A percentile compares a stretch with the other conserved stretches of the same genome.
These are phyloP conservation scores for Gobio gobio DNA, from an alignment of 2,113 vertebrate genomes.

Conservation along the genomic window DNA sequence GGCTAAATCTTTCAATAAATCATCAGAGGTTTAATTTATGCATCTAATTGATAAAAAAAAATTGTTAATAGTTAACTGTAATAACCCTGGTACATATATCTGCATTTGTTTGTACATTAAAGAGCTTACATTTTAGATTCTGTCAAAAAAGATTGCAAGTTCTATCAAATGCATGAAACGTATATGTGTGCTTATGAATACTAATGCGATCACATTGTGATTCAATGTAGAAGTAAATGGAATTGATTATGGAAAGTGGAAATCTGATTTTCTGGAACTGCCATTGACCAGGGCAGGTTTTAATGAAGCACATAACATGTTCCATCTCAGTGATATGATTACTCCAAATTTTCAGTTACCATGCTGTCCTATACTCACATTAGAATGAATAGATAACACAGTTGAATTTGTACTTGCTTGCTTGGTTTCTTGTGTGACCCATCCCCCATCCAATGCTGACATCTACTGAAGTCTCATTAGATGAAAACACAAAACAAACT, in stretches of 20 bases:
- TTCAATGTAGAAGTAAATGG: not conserved
- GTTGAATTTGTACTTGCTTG: not conserved
- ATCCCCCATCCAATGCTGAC: not conserved
- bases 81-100: too few relatives aligned
- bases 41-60: too few relatives aligned
- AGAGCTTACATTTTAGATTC: too few relatives aligned
- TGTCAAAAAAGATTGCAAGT: too few relatives aligned
- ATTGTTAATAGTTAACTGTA: too few relatives aligned
- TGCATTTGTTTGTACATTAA: too few relatives aligned
- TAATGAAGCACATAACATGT: not conserved
- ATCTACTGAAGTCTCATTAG: not conserved
- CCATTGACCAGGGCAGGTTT: not conserved
- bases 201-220: not conserved
- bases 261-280: not conserved
- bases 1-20: too few relatives aligned
- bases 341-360: not conserved
- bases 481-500: not conserved
- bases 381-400: not conserved
- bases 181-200: not conserved
- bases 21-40: too few relatives aligned
- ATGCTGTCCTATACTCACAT: not conserved
- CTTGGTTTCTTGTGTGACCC: not conserved
- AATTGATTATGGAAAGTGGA: conserved; percentile 3
- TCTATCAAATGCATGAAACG: not conserved
- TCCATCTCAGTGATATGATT: not conserved